Percentiles rank a stretch among this genome's conserved stretches.
These are phyloP conservation scores for Strongylocentrotus purpuratus DNA, from an alignment of 35 echinoderm and acorn worm species.

Conservation along the genomic window DNA sequence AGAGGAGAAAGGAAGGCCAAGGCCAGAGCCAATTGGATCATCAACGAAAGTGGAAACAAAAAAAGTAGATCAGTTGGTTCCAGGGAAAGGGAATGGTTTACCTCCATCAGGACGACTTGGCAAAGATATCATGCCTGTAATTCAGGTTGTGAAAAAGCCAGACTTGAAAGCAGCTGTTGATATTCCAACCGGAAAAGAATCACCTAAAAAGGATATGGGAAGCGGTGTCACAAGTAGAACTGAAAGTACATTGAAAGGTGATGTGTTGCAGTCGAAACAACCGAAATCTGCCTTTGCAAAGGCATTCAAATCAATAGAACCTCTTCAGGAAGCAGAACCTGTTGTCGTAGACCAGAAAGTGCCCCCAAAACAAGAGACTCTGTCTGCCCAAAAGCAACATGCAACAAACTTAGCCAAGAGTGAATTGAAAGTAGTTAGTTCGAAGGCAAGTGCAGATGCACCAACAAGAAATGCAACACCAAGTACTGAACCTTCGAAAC, in stretches of 20 bases:
- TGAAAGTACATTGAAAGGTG: conserved; percentile 39
- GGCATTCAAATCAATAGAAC: conserved; percentile 18
- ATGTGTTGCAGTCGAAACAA: not conserved
- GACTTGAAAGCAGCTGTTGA: conserved; percentile 31
- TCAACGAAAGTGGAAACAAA: conserved; percentile 37
- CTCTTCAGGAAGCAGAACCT: not conserved
- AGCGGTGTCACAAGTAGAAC: conserved; percentile 24
- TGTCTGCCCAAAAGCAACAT: not conserved
- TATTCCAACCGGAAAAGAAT: not conserved
- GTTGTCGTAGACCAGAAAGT: not conserved
- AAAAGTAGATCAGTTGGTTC: not conserved
- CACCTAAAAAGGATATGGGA: not conserved
- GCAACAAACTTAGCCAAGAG: not conserved
- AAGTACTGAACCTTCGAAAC: not conserved
- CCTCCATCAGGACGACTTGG: not conserved
- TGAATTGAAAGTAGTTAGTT: conserved; percentile 22
- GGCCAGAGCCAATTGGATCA: conserved; percentile 32
- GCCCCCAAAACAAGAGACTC: not conserved
- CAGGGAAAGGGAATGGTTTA: conserved; percentile 20
- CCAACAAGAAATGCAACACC: not conserved
- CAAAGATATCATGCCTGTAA: conserved; percentile 20
- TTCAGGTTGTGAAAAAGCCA: conserved; percentile 16
- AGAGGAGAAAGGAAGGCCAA: conserved; percentile 22
- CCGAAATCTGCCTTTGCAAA: conserved; percentile 1
- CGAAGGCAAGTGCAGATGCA: not conserved